These are phyloP conservation scores for Tethea ocularis DNA, from an alignment of 2,888 invertebrate species.

Conservation along the genomic window DNA sequence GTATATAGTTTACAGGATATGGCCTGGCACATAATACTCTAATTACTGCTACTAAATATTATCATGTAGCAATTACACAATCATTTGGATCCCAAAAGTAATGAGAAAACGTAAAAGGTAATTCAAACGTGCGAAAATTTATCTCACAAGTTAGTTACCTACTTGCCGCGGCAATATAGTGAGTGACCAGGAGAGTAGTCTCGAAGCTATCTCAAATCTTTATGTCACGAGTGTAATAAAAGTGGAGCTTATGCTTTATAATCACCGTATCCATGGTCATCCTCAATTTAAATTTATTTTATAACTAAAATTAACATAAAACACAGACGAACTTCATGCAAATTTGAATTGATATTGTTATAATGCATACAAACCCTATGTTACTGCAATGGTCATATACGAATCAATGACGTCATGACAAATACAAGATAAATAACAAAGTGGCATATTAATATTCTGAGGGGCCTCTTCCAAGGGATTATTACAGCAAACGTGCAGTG, in stretches of 20 bases:
- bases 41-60: no score
- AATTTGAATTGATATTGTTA: background rate
- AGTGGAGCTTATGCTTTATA: background rate
- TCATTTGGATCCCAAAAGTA: no score
- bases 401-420: conserved; percentile 20
- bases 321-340: background rate
- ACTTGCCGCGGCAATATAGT: no score
- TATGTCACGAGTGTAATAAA: background rate
- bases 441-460: conserved; percentile 45
- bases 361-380: no score
- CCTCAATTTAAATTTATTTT: background rate
- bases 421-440: conserved; percentile 33
- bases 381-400: background rate
- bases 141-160: no score
- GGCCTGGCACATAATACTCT: no score
- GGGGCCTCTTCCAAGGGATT: conserved; percentile 38
- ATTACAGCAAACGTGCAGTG: conserved; percentile 42
- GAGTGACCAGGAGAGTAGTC: background rate
- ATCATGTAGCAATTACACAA: no score
- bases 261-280: background rate
- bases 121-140: no score
- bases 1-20: no score
- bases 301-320: background rate
- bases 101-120: no score
- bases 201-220: background rate